Conservation (phyloP, 1,140 invertebrate species). For the Gonatopus flavifemur region DNA sequence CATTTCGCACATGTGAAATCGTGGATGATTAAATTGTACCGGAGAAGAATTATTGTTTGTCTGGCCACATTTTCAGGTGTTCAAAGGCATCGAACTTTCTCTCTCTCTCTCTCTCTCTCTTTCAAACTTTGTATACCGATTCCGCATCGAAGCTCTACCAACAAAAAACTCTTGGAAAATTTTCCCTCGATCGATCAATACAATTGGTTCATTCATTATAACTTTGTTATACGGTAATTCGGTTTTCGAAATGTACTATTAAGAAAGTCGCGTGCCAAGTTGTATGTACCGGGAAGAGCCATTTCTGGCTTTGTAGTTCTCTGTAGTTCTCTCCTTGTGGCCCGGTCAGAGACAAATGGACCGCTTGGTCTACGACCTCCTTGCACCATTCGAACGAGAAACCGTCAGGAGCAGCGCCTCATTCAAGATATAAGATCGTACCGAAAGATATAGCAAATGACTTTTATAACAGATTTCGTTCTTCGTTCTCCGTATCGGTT, state of each 20-base stretch:
- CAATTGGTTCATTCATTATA: too few relatives aligned
- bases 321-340: conserved; percentile 32
- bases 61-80: too few relatives aligned
- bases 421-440: conserved; percentile 29
- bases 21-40: conserved; percentile 25
- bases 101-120: too few relatives aligned
- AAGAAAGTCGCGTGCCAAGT: conserved; percentile 11
- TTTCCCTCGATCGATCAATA: too few relatives aligned
- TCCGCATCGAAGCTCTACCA: too few relatives aligned
- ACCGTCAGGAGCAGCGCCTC: conserved; percentile 28
- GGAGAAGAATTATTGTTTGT: conserved; percentile 20
- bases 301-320: conserved; percentile 36
- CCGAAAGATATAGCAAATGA: too few relatives aligned
- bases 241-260: conserved; percentile 18
- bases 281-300: conserved; percentile 19
- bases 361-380: conserved; percentile 19
- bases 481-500: too few relatives aligned
- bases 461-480: too few relatives aligned
- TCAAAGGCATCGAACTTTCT: neutral
- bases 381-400: conserved; percentile 23
- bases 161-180: too few relatives aligned
- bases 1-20: conserved; percentile 6
- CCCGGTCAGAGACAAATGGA: conserved; percentile 44
- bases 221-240: too few relatives aligned
- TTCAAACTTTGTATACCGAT: too few relatives aligned